Evolutionary conservation across 2,797 vertebrate species (phyloP), one percentile per base, ranked within the genome.

Genomic region (Cygnus olor): DNA sequence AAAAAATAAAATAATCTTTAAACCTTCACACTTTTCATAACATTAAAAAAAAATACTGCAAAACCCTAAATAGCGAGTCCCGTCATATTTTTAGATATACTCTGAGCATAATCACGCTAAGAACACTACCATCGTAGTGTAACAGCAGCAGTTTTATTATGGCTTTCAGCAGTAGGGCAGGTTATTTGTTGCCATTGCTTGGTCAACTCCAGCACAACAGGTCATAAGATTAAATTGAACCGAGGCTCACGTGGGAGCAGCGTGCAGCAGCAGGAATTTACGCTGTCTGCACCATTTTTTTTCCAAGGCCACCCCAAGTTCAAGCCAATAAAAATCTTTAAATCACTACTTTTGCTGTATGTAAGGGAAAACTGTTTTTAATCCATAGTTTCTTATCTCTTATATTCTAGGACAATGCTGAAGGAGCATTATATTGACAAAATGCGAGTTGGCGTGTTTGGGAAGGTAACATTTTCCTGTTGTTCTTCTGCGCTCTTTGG

Each of bases 391-490:
- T 70, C 42, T 79, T 18, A 30, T 72, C 68, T 89, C 38, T 80
- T 9, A 5, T 77, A 49, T 91, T 74, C 28, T 85, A 98, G 98
- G 90, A 80, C 28, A 11, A 98, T 99, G 96, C 98, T 99, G 71
- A 98, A 98, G 93, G 98, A 99, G 87, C 76, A 97, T 7, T 99
- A 98, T 95, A 97, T 99, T 9, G 99, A 99, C 87, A 98, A 98
- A 92, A 97, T 94, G 1, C 98, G 99, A 18, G 99, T 99, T 5
- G 99, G 98, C 18, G 99, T 99, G 80, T 99, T 99, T 70, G 99
- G 99, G 93, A 98, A 99, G 99, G 99, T 99, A 98, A 98, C 0
- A 91, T 70, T 70, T 64, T 83, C 17, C 18, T 0, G 0, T 71
- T 80, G 12, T 42, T 61, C 14, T 68, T 42, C 22, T 66, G 28